These are phyloP conservation scores for Sitobion miscanthi DNA, from an alignment of 1,140 invertebrate genomes.

Conservation along the genomic window DNA sequence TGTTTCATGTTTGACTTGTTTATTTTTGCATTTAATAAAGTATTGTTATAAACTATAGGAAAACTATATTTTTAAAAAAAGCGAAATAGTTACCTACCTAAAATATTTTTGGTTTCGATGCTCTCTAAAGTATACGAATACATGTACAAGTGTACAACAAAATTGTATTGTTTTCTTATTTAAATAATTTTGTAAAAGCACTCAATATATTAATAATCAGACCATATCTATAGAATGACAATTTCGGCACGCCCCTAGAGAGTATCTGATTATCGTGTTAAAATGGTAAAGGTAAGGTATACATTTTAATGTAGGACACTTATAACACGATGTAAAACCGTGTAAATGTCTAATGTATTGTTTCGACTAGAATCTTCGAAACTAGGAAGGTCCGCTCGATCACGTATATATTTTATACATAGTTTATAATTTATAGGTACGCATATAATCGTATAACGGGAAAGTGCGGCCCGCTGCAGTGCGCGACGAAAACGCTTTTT, in stretches of 20 bases:
- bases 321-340: background rate
- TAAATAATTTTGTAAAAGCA: background rate
- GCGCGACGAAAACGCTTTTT: background rate
- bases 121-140: no score
- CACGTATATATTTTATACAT: background rate
- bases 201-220: background rate
- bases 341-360: background rate
- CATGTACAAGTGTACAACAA: background rate
- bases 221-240: background rate
- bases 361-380: background rate
- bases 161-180: background rate
- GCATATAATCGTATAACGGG: background rate
- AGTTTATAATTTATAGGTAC: background rate
- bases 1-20: background rate
- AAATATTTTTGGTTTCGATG: background rate
- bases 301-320: background rate
- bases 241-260: background rate
- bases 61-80: background rate
- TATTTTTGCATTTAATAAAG: background rate
- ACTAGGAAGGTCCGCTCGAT: background rate
- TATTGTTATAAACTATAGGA: no score
- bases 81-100: background rate
- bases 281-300: background rate
- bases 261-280: background rate
- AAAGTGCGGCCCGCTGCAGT: background rate